Evolutionary conservation across 2,797 vertebrate species (phyloP).

Genomic region (Mallotus villosus): DNA sequence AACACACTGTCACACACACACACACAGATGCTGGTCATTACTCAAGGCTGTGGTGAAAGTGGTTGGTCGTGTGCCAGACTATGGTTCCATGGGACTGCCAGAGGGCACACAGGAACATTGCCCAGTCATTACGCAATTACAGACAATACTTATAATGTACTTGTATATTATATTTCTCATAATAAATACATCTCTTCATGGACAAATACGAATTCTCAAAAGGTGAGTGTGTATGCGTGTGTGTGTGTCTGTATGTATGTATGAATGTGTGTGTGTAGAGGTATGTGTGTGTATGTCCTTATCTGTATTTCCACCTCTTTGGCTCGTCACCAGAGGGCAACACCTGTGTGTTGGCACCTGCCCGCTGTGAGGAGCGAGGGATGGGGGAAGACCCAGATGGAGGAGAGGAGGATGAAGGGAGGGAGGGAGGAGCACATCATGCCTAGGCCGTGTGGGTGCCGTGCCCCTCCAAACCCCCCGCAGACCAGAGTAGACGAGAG

Average conservation of each 20-base stretch:
- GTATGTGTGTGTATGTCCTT: background rate
- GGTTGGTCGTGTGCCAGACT: background rate
- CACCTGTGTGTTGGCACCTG: conserved; percentile 20
- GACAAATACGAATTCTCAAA: no score
- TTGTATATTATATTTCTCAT: no score
- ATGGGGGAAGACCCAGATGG: background rate
- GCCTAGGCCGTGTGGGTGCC: background rate
- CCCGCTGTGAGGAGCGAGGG: background rate
- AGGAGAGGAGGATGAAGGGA: no score
- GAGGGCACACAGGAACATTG: background rate
- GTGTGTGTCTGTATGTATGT: conserved; percentile 1
- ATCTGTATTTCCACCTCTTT: background rate
- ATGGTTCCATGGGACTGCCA: background rate
- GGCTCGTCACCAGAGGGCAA: conserved; percentile 14
- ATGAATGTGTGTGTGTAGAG: background rate
- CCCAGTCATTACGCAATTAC: no score
- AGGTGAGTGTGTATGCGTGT: conserved; percentile 7
- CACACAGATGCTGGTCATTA: background rate
- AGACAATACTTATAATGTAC: background rate
- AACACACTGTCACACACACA: background rate
- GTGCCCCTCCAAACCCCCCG: background rate
- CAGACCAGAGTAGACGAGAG: background rate
- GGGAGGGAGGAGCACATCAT: background rate
- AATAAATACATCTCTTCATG: no score
- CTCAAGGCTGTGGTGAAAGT: background rate